A percentile compares a stretch with the other conserved stretches of the same genome.
Evolutionary conservation across 2,113 vertebrate species (phyloP).

Genomic region (Urocynchramus pylzowi): DNA sequence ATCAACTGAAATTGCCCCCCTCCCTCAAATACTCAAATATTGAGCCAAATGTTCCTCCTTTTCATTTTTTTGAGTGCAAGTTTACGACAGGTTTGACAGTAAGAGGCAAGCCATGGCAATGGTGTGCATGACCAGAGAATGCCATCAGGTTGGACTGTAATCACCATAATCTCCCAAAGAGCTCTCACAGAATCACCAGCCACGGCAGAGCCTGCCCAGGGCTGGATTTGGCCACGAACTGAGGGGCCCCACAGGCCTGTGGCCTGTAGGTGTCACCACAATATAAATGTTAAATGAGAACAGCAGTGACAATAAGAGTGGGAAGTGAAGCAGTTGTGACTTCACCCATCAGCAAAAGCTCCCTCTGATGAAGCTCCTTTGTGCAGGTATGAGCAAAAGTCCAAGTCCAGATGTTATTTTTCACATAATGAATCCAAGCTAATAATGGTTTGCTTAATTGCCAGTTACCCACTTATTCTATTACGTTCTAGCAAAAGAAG

Average conservation of each 20-base stretch:
- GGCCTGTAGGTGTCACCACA: conserved; percentile 64
- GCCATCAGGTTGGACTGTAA: background rate
- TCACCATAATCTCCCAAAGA: background rate
- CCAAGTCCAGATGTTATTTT: background rate
- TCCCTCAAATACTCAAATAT: background rate
- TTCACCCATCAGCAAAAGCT: background rate
- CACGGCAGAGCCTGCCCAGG: background rate
- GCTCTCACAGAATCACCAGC: background rate
- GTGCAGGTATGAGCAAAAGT: background rate
- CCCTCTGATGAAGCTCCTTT: background rate
- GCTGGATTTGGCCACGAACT: background rate
- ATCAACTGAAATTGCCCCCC: background rate
- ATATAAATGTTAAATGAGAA: conserved; percentile 58
- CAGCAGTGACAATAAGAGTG: background rate
- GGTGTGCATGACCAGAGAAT: background rate
- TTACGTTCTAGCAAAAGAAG: background rate
- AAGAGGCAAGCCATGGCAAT: background rate
- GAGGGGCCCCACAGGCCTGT: background rate
- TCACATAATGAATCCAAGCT: background rate
- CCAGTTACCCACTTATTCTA: background rate
- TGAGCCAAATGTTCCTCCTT: background rate
- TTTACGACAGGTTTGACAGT: background rate
- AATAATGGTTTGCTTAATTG: background rate
- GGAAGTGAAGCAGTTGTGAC: background rate
- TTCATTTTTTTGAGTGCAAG: background rate